A percentile compares a stretch with the other conserved stretches of the same genome.
phyloP scores from a whole-genome alignment of 2,113 vertebrate species.

The Colius striatus region DNA sequence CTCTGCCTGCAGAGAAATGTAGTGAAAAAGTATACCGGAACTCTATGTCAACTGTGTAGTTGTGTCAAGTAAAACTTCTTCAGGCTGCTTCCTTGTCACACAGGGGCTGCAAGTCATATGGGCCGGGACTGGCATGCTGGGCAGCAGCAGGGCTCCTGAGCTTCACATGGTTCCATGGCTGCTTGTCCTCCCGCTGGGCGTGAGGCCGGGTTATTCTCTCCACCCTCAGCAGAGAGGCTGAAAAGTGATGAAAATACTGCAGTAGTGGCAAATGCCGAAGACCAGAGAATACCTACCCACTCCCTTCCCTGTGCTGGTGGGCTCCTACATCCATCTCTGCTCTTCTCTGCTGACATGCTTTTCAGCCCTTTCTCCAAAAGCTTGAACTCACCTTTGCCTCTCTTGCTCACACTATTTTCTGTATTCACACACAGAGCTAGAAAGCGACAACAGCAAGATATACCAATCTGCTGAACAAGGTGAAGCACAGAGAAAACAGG shows the following conservation, averaged over 20 bases:
- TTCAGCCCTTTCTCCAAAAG: background rate
- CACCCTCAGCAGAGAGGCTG: background rate
- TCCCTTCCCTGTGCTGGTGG: background rate
- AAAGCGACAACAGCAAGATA: background rate
- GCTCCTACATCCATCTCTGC: background rate
- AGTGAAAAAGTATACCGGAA: background rate
- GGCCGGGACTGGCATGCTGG: accelerated
- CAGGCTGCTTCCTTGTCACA: background rate
- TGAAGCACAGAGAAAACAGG: background rate
- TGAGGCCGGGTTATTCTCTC: background rate
- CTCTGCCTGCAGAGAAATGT: background rate
- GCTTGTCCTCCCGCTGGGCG: background rate
- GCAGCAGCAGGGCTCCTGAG: background rate
- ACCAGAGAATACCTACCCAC: background rate
- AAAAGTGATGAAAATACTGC: background rate
- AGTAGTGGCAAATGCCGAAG: accelerated
- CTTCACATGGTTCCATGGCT: accelerated
- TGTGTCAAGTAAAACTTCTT: background rate
- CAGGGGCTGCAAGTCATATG: accelerated
- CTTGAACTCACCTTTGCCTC: background rate
- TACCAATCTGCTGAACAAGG: background rate
- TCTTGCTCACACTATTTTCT: background rate
- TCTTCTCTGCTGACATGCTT: background rate
- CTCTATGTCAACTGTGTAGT: background rate
- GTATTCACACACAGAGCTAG: background rate